Conservation (phyloP, 2,888 invertebrate species). For the Bombyx huttoni region DNA sequence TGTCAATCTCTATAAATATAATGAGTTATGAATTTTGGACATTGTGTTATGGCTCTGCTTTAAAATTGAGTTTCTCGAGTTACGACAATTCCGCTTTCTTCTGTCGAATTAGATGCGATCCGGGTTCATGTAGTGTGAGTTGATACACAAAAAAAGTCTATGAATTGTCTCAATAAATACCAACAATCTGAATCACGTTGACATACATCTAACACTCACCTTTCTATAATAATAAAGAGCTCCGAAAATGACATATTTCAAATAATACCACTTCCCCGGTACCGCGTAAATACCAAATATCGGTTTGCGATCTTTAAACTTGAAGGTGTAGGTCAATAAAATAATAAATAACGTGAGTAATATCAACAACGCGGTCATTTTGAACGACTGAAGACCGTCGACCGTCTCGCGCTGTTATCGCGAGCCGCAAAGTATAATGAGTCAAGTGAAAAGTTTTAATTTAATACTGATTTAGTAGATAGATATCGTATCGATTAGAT, state of each 20-base stretch:
- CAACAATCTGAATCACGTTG: not conserved
- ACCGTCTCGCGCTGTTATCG: not conserved
- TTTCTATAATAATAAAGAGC: constrained; percentile 67
- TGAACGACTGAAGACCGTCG: not conserved
- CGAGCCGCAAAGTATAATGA: not conserved
- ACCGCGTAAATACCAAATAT: constrained; percentile 74
- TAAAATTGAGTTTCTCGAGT: too few relatives aligned
- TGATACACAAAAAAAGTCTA: too few relatives aligned
- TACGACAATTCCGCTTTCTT: too few relatives aligned
- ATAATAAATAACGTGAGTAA: constrained; percentile 16
- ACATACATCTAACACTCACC: constrained; percentile 32
- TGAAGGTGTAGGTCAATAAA: constrained; percentile 29
- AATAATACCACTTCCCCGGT: constrained; percentile 75
- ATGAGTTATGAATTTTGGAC: too few relatives aligned
- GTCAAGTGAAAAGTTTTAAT: not conserved
- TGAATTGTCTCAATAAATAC: too few relatives aligned
- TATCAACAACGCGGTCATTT: constrained; percentile 17
- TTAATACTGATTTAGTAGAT: not conserved
- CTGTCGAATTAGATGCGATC: too few relatives aligned
- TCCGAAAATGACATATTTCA: constrained; percentile 73
- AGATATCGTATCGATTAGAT: not conserved
- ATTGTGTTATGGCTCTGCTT: too few relatives aligned
- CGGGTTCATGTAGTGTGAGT: too few relatives aligned
- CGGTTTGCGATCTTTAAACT: constrained; percentile 50
- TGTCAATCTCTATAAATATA: too few relatives aligned